These are phyloP conservation scores for Herpailurus yagouaroundi DNA, from an alignment of 2,113 vertebrate species.

Conservation along the genomic window DNA sequence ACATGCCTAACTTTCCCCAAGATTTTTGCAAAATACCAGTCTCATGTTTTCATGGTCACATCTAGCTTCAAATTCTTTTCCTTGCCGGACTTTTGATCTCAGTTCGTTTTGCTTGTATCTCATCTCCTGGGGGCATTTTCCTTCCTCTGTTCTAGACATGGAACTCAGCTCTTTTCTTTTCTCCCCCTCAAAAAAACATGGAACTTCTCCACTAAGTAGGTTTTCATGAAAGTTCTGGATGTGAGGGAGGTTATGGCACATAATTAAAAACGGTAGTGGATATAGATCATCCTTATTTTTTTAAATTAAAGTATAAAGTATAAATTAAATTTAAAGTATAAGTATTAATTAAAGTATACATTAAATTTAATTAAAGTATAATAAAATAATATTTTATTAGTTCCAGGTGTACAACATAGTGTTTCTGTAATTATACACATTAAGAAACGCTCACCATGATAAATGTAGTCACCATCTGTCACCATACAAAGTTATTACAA, in stretches of 20 bases:
- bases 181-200: background rate
- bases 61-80: conserved; percentile 34
- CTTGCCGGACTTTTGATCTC: background rate
- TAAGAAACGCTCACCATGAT: background rate
- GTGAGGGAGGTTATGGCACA: background rate
- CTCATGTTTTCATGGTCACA: background rate
- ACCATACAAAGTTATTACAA: background rate
- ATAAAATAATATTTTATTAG: background rate
- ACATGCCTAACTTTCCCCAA: background rate
- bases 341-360: no score
- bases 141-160: background rate
- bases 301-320: no score
- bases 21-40: conserved; percentile 47
- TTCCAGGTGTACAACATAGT: background rate
- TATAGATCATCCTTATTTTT: background rate
- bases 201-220: background rate
- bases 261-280: background rate
- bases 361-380: no score
- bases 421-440: background rate
- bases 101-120: background rate
- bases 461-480: background rate
- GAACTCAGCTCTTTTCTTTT: background rate
- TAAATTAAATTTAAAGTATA: no score
- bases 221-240: background rate
- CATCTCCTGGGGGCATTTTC: background rate